phyloP scores from a whole-genome alignment of 2,113 vertebrate species.

The Entomyzon cyanotis region DNA sequence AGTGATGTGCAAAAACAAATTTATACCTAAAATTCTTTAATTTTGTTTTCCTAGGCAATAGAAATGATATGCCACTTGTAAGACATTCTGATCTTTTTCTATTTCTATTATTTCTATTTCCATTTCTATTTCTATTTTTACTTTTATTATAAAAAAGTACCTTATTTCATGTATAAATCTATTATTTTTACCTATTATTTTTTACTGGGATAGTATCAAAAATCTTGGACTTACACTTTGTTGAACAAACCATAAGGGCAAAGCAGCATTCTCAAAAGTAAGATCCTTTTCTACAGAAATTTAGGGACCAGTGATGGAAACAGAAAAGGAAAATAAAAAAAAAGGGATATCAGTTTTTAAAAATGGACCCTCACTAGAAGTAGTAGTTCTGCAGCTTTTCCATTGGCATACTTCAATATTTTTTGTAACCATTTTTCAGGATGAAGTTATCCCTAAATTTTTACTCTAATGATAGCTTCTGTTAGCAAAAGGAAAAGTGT shows the following conservation, averaged over 20 bases:
- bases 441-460: background rate
- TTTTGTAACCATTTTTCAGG: background rate
- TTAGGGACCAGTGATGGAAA: background rate
- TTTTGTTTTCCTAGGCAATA: background rate
- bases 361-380: background rate
- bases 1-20: background rate
- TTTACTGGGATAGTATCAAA: background rate
- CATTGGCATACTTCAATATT: background rate
- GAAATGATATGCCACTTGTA: background rate
- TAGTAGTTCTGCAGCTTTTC: background rate
- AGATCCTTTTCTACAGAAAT: background rate
- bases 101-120: background rate
- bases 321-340: background rate
- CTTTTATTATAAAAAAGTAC: background rate
- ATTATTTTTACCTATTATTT: background rate
- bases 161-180: background rate
- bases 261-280: background rate
- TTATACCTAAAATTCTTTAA: background rate
- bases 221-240: fast-evolving
- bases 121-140: background rate
- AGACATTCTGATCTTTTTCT: background rate
- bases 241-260: background rate
- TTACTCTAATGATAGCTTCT: background rate
- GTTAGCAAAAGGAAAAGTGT: background rate
- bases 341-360: background rate